Evolutionary conservation across 2,113 vertebrate genomes (phyloP), one percentile per base, ranked within the genome.

Genomic region (Hypanus sabinus): DNA sequence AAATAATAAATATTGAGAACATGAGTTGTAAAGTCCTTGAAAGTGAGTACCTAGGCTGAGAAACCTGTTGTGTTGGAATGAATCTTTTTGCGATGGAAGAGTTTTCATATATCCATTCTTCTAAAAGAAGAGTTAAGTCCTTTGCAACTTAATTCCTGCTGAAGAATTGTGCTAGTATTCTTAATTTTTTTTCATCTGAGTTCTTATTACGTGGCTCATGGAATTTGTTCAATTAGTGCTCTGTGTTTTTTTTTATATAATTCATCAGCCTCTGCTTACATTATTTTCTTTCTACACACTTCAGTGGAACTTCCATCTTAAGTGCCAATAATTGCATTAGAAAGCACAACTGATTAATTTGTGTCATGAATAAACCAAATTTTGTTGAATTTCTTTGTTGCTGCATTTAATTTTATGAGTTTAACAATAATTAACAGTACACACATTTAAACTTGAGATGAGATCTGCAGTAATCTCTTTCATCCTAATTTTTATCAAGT

Each of bases 331-430:
- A 91, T 60, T 68, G 62, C 30, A n/a, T 91, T 68, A 91, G 18
- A 90, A 91, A 91, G 60, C 62, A 91, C 68, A 68, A 91, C 68
- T 91, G 87, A 91, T 91, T 91, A 68, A 91, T 62, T 91, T 36
- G 87, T 68, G 57, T 36, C n/a, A 70, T 91, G 87, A 68, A 36
- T 91, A 36, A 62, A 91, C 16, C 9, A 91, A 14, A 36, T 91
- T 91, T 68, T 87, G 27, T 20, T 12, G 87, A 22, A 65, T 33
- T 90, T 91, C 60, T 68, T 91, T 57, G 8, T 91, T 68, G n/a
- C 20, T 57, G 65, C 30, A 36, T 36, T 65, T 70, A 91, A 33
- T 33, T 91, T 91, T 18, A 20, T n/a, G 30, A 18, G 46, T 57
- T 85, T 85, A 46, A 85, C 81, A 85, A 57, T 85, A 85, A 85